Evolutionary conservation across 2,113 vertebrate species (phyloP).

Genomic region (Thalassoma bifasciatum): DNA sequence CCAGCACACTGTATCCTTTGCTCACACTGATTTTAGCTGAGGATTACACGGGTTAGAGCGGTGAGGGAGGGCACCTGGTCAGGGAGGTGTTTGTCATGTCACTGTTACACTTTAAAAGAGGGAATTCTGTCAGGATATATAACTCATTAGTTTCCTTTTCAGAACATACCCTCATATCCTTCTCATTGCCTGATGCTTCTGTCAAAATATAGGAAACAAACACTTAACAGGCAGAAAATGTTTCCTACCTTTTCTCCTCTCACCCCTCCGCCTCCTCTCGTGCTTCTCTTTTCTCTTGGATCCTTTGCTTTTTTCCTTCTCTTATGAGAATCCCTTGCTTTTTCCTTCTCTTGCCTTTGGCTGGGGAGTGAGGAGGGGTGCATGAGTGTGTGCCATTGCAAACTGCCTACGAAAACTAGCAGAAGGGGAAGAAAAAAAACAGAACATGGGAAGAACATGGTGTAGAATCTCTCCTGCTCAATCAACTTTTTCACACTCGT

Average conservation of each 20-base stretch:
- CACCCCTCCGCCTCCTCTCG: slow-evolving; percentile 13
- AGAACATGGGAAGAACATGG: too few relatives aligned
- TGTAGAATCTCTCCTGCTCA: neutral
- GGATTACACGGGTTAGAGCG: slow-evolving; percentile 61
- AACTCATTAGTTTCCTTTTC: slow-evolving; percentile 7
- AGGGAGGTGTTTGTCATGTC: slow-evolving; percentile 51
- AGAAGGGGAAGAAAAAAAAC: slow-evolving; percentile 15
- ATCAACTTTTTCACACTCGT: neutral
- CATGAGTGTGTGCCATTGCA: slow-evolving; percentile 38
- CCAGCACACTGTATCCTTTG: slow-evolving; percentile 59
- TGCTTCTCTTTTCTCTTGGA: slow-evolving; percentile 14
- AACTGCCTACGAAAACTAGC: slow-evolving; percentile 41
- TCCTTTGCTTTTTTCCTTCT: neutral
- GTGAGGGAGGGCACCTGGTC: slow-evolving; percentile 62
- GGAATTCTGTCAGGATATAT: slow-evolving; percentile 19
- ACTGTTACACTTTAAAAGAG: slow-evolving; percentile 23
- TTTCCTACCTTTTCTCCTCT: slow-evolving; percentile 23
- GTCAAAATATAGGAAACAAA: slow-evolving; percentile 56
- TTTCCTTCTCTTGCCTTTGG: neutral
- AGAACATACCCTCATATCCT: neutral
- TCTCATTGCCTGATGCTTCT: slow-evolving; percentile 44
- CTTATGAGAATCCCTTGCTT: slow-evolving; percentile 40
- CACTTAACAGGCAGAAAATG: slow-evolving; percentile 73
- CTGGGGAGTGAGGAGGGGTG: slow-evolving; percentile 37
- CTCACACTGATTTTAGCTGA: slow-evolving; percentile 68